These are phyloP conservation scores for Cheilosia urbana DNA, from an alignment of 2,888 invertebrate species.

Conservation along the genomic window DNA sequence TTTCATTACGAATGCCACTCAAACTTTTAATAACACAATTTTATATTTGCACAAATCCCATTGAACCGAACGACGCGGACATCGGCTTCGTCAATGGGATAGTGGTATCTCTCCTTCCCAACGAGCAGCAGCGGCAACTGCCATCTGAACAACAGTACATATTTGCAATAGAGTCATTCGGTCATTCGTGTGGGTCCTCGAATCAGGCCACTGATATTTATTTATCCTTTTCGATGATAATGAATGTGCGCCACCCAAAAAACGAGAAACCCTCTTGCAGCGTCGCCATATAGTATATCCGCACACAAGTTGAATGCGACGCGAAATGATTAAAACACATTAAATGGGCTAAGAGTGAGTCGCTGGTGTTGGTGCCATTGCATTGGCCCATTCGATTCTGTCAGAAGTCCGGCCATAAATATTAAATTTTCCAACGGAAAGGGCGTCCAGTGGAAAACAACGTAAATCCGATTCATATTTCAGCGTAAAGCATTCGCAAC, in stretches of 20 bases:
- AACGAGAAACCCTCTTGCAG: slow-evolving; percentile 15
- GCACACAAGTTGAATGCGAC: slow-evolving; percentile 6
- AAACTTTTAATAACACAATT: slow-evolving; percentile 53
- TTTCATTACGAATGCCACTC: slow-evolving; percentile 55
- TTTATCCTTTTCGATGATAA: slow-evolving; percentile 63
- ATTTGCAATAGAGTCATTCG: slow-evolving; percentile 22
- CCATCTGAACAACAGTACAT: slow-evolving; percentile 5
- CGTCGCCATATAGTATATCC: slow-evolving; percentile 10
- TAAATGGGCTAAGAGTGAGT: slow-evolving; percentile 16
- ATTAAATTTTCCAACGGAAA: slow-evolving; percentile 31
- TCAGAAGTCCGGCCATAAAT: slow-evolving; percentile 14
- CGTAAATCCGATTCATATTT: slow-evolving; percentile 42
- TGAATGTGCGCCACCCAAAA: slow-evolving; percentile 30
- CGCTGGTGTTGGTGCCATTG: not conserved
- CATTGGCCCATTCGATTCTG: not conserved
- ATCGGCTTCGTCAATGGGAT: not conserved
- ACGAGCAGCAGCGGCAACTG: not conserved
- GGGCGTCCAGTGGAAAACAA: not conserved
- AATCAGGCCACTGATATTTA: slow-evolving; percentile 48
- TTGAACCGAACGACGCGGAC: slow-evolving; percentile 10
- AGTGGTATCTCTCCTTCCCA: not conserved
- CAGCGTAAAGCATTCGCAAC: slow-evolving; percentile 28
- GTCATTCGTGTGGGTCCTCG: slow-evolving; percentile 24
- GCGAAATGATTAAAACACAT: slow-evolving; percentile 48
- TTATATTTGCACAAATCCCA: slow-evolving; percentile 38